A percentile compares a stretch with the other conserved stretches of the same genome.
Evolutionary conservation across 2,888 invertebrate genomes (phyloP).

Genomic region (Brachyptera putata): DNA sequence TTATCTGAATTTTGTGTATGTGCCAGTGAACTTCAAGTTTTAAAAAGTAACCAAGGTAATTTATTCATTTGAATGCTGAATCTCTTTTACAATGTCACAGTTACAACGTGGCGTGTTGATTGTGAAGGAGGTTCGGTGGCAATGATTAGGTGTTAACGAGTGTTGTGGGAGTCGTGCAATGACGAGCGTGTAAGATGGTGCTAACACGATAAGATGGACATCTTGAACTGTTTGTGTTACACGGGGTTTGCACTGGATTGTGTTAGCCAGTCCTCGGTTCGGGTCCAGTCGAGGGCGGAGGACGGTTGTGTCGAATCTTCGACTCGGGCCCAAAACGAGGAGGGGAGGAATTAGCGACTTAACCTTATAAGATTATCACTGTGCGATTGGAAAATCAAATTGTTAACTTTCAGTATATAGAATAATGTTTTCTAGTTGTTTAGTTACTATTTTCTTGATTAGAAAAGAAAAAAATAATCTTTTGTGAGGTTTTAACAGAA

Average conservation of each 20-base stretch:
- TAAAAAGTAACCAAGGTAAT: neutral
- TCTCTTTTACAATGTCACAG: neutral
- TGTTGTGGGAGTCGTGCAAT: neutral
- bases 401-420: constrained; percentile 25
- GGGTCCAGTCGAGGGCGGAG: no score
- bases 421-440: constrained; percentile 27
- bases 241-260: neutral
- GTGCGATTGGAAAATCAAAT: constrained; percentile 24
- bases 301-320: no score
- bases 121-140: neutral
- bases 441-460: constrained; percentile 24
- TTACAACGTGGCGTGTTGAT: neutral
- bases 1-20: constrained; percentile 15
- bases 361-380: constrained; percentile 18
- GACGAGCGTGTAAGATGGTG: neutral
- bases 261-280: constrained; percentile 3
- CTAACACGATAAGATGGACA: neutral
- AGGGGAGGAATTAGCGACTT: constrained; percentile 22
- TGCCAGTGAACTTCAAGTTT: constrained; percentile 5
- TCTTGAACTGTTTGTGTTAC: neutral
- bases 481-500: constrained; percentile 16
- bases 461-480: constrained; percentile 13
- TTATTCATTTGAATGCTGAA: no score
- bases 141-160: neutral
- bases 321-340: no score